Percentiles rank a stretch among this genome's conserved stretches.
These are phyloP conservation scores for Campylomormyrus numenius DNA, from an alignment of 2,113 vertebrate genomes.

Conservation along the genomic window DNA sequence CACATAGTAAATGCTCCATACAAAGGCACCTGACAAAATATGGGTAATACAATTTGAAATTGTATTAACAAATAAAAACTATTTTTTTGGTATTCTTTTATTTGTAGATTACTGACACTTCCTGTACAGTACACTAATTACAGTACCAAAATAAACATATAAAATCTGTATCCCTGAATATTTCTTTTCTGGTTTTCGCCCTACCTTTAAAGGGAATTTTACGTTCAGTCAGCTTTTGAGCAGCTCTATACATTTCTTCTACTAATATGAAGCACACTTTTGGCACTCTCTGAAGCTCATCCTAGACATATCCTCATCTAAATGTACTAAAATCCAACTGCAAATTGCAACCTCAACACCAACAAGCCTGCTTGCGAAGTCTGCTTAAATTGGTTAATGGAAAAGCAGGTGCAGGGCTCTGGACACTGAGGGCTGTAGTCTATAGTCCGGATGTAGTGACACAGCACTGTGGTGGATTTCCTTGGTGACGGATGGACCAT, in stretches of 20 bases:
- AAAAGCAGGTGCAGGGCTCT: neutral
- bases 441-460: neutral
- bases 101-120: neutral
- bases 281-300: neutral
- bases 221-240: neutral
- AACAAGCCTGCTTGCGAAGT: neutral
- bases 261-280: neutral
- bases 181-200: neutral
- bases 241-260: neutral
- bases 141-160: neutral
- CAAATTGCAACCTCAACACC: neutral
- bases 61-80: neutral
- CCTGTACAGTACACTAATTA: neutral
- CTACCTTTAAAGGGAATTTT: neutral
- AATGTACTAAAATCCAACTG: neutral
- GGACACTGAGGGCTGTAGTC: neutral
- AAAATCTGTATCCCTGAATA: neutral
- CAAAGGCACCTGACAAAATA: neutral
- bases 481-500: neutral
- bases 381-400: neutral
- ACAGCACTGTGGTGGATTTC: neutral
- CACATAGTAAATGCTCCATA: neutral
- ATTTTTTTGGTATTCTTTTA: neutral
- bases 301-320: neutral
- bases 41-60: neutral